phyloP scores from a whole-genome alignment of 2,888 invertebrate genomes.

The Prosopocoilus inquinatus region DNA sequence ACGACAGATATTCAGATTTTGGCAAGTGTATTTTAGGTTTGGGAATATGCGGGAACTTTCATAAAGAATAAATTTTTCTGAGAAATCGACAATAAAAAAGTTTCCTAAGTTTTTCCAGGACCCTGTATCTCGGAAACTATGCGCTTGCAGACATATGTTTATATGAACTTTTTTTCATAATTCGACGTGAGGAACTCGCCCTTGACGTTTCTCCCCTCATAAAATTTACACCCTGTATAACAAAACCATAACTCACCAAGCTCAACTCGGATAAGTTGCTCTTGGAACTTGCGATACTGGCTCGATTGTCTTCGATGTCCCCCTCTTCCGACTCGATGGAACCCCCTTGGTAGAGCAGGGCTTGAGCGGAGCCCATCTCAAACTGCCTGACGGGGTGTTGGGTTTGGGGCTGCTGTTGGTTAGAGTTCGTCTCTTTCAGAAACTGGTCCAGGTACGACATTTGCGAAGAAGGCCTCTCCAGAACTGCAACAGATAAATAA shows the following conservation, averaged over 20 bases:
- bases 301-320: slow-evolving; percentile 73
- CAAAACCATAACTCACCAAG: slow-evolving; percentile 57
- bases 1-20: too few relatives aligned
- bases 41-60: too few relatives aligned
- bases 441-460: slow-evolving; percentile 91
- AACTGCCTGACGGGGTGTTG: slow-evolving; percentile 36
- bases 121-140: too few relatives aligned
- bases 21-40: too few relatives aligned
- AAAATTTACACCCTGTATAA: not conserved
- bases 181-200: too few relatives aligned
- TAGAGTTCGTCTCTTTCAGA: slow-evolving; percentile 68
- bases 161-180: too few relatives aligned
- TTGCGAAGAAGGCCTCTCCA: slow-evolving; percentile 87
- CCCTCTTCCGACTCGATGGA: slow-evolving; percentile 71
- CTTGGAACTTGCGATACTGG: slow-evolving; percentile 78
- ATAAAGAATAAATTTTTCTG: too few relatives aligned
- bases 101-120: too few relatives aligned
- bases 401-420: slow-evolving; percentile 32
- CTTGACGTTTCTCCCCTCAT: too few relatives aligned
- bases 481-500: slow-evolving; percentile 62
- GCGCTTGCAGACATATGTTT: too few relatives aligned
- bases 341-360: slow-evolving; percentile 51
- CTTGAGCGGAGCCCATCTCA: slow-evolving; percentile 41
- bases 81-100: too few relatives aligned
- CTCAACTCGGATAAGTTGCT: slow-evolving; percentile 82